Conservation (phyloP, 1,140 invertebrate species). For the Drosophila kanapiae region DNA sequence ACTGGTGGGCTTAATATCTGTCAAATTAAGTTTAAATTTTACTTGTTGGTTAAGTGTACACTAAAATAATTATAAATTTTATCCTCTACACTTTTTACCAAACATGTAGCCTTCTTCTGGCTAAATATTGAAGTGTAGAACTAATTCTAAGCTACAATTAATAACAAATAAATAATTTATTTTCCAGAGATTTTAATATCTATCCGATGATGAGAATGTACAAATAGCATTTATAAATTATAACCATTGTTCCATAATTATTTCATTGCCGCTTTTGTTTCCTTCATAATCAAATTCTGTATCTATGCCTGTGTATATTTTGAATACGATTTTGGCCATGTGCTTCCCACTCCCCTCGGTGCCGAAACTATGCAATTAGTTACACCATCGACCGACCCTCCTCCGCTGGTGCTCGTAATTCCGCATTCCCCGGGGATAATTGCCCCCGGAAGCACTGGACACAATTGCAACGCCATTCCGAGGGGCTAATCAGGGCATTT, state of each 20-base stretch:
- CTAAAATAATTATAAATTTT: no score
- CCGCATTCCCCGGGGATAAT: conserved; percentile 12
- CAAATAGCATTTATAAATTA: not conserved
- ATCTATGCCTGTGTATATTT: not conserved
- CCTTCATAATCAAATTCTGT: not conserved
- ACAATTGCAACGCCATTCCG: conserved; percentile 53
- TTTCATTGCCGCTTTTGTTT: not conserved
- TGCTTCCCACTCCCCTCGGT: not conserved
- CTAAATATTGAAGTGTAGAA: no score
- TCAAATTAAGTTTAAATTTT: not conserved
- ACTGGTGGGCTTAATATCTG: not conserved
- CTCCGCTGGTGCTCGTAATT: conserved; percentile 9
- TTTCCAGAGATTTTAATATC: not conserved
- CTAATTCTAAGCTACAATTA: no score
- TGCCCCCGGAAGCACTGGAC: not conserved
- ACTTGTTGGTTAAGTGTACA: no score
- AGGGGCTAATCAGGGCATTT: conserved; percentile 57
- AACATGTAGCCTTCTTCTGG: no score
- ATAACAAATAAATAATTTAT: no score
- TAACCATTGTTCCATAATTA: not conserved
- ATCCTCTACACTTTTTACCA: no score
- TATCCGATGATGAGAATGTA: no score
- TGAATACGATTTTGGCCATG: conserved; percentile 10
- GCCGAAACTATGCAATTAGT: conserved; percentile 48
- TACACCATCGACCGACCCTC: conserved; percentile 12